A percentile compares a stretch with the other conserved stretches of the same genome.
These are phyloP conservation scores for Nothocercus nigrocapillus DNA, from an alignment of 2,113 vertebrate genomes.

Conservation along the genomic window DNA sequence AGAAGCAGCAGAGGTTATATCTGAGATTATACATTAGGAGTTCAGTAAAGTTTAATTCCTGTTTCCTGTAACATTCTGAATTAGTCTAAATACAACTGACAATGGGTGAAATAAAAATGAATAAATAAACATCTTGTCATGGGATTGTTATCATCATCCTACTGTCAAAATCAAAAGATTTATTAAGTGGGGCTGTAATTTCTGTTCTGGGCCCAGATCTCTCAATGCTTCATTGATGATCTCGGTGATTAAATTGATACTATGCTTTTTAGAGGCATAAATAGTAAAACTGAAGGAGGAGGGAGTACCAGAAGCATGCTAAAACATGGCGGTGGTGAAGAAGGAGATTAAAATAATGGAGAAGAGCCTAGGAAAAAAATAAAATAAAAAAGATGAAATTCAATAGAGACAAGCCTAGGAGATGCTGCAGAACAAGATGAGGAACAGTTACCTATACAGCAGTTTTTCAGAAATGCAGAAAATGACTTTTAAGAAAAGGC, in stretches of 20 bases:
- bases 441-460: background rate
- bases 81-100: background rate
- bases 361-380: background rate
- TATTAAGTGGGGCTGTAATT: background rate
- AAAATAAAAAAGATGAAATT: background rate
- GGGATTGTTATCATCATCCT: background rate
- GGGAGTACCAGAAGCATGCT: background rate
- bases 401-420: background rate
- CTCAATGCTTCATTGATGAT: background rate
- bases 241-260: background rate
- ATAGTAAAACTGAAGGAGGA: background rate
- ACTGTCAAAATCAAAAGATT: background rate
- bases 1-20: background rate
- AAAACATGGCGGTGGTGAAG: background rate
- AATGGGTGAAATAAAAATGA: background rate
- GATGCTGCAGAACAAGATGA: background rate
- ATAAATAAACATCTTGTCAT: background rate
- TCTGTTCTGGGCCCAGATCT: background rate
- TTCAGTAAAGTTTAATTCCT: background rate
- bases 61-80: background rate
- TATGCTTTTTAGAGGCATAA: background rate
- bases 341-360: background rate
- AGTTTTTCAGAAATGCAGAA: background rate
- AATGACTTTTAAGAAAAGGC: accelerated
- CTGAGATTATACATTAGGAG: background rate